Conservation (phyloP, 1,140 invertebrate species). For the Neodiprion virginianus region DNA sequence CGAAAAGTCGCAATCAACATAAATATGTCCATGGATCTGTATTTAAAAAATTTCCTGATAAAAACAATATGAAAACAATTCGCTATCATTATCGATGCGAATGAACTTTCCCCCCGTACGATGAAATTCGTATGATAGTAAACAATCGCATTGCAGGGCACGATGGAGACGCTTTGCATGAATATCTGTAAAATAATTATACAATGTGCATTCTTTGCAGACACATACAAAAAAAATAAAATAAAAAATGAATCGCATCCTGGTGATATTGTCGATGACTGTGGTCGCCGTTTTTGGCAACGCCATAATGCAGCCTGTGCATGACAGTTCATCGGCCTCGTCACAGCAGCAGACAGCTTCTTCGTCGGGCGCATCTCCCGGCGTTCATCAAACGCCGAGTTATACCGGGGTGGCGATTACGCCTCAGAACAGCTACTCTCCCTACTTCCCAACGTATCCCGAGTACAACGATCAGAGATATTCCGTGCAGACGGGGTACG, state of each 20-base stretch:
- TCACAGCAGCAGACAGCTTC: neutral
- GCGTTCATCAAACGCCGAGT: neutral
- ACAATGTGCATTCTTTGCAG: neutral
- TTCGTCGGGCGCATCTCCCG: neutral
- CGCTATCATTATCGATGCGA: too few species aligned
- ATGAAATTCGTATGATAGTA: too few species aligned
- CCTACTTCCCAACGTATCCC: constrained; percentile 33
- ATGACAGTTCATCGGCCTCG: neutral
- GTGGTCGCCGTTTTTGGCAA: constrained; percentile 13
- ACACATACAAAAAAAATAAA: neutral
- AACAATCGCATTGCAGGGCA: too few species aligned
- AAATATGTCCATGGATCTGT: too few species aligned
- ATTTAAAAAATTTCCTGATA: too few species aligned
- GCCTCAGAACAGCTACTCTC: neutral
- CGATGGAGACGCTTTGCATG: too few species aligned
- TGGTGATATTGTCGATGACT: constrained; percentile 15
- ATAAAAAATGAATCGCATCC: constrained; percentile 21
- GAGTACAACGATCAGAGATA: constrained; percentile 31
- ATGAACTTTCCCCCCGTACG: too few species aligned
- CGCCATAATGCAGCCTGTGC: constrained; percentile 5
- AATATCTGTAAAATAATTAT: too few species aligned
- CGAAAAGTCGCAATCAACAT: too few species aligned
- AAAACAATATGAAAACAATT: too few species aligned
- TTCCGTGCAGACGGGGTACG: constrained; percentile 54
- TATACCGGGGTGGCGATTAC: neutral